phyloP scores from a whole-genome alignment of 2,797 vertebrate species.

The Chloroceryle amazona region DNA sequence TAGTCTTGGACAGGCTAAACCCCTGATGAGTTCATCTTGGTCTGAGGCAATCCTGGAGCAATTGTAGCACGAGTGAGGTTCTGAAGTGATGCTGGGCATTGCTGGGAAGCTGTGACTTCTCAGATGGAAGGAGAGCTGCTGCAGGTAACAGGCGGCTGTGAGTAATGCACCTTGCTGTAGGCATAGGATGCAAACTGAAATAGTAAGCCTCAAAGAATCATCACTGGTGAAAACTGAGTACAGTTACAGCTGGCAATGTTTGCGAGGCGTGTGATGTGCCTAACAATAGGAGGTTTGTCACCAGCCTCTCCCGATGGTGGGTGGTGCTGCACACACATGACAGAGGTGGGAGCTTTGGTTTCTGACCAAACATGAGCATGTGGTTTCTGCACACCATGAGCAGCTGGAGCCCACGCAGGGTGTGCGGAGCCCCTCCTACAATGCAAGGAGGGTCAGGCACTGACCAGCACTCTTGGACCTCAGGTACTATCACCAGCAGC shows the following conservation, averaged over 20 bases:
- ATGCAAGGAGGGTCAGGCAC: rapidly evolving
- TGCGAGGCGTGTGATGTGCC: not conserved
- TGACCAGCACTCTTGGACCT: not conserved
- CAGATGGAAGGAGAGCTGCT: not conserved
- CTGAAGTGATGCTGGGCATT: not conserved
- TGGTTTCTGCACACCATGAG: not conserved
- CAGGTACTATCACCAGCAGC: not conserved
- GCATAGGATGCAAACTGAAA: not conserved
- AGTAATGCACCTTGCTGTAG: not conserved
- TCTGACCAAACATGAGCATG: no score
- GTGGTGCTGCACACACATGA: rapidly evolving
- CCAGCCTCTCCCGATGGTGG: not conserved
- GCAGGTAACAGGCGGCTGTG: not conserved
- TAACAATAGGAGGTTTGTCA: not conserved
- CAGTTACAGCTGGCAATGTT: not conserved
- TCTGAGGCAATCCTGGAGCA: conserved; percentile 49
- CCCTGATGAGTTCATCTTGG: conserved; percentile 52
- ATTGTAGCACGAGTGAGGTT: not conserved
- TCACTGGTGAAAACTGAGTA: not conserved
- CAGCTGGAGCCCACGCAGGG: not conserved
- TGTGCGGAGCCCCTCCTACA: rapidly evolving
- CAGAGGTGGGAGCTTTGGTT: not conserved
- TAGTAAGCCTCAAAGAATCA: not conserved
- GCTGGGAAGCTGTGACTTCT: not conserved
- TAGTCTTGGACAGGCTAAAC: conserved; percentile 50